These are phyloP conservation scores for Sarotherodon lohbergeri DNA, from an alignment of 2,113 vertebrate species.

Conservation along the genomic window DNA sequence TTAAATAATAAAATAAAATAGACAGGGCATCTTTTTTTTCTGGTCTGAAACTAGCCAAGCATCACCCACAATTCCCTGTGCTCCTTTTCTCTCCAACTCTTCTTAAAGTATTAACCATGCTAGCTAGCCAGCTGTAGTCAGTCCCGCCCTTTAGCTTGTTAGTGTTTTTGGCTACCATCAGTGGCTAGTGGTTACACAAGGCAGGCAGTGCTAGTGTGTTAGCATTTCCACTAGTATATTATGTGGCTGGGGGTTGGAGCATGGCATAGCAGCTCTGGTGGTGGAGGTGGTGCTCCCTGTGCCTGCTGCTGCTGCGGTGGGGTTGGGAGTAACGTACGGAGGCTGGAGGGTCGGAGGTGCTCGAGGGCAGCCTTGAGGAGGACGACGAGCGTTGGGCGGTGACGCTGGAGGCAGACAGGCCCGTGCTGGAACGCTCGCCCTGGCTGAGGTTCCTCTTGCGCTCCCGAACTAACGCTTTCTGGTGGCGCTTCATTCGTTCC, in stretches of 20 bases:
- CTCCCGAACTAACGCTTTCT: slow-evolving; percentile 89
- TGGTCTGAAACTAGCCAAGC: neutral
- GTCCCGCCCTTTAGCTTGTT: slow-evolving; percentile 22
- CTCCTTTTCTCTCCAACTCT: neutral
- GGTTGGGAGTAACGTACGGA: slow-evolving; percentile 87
- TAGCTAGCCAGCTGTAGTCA: neutral
- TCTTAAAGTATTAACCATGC: slow-evolving; percentile 41
- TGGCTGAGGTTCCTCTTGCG: slow-evolving; percentile 90
- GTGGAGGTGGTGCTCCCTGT: slow-evolving; percentile 52
- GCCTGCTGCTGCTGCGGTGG: slow-evolving; percentile 51
- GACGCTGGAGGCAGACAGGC: slow-evolving; percentile 28
- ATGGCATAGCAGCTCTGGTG: slow-evolving; percentile 41
- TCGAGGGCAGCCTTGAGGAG: slow-evolving; percentile 72
- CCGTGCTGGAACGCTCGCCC: slow-evolving; percentile 76
- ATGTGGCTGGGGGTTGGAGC: slow-evolving; percentile 31
- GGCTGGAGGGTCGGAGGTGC: slow-evolving; percentile 74
- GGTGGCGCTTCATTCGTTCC: slow-evolving; percentile 93
- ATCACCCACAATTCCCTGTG: neutral
- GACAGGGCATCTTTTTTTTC: neutral
- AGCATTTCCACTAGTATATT: slow-evolving; percentile 40
- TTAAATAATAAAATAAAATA: neutral
- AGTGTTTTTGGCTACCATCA: slow-evolving; percentile 29
- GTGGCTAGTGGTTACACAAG: slow-evolving; percentile 17
- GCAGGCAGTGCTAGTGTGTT: slow-evolving; percentile 47
- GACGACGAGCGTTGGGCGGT: slow-evolving; percentile 43